A percentile compares a stretch with the other conserved stretches of the same genome.
Evolutionary conservation across 2,888 invertebrate species (phyloP).

Genomic region (Acanthopleura granulata): DNA sequence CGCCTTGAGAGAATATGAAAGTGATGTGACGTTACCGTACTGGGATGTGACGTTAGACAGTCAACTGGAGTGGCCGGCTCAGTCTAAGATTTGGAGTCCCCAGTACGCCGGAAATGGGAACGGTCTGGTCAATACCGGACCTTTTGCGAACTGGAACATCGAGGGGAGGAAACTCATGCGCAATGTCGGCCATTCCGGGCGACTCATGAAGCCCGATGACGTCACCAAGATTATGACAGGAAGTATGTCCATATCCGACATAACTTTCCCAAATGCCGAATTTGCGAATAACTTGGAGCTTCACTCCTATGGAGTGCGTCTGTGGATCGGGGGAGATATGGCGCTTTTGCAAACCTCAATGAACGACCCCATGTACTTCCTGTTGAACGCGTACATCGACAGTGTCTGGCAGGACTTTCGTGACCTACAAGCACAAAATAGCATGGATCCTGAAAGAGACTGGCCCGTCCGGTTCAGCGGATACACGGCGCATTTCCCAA

Average conservation of each 20-base stretch:
- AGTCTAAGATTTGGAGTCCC: constrained; percentile 49
- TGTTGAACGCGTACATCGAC: constrained; percentile 51
- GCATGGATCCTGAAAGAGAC: neutral
- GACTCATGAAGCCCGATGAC: constrained; percentile 39
- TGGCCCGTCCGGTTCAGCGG: constrained; percentile 17
- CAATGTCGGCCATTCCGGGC: constrained; percentile 28
- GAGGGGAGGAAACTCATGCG: constrained; percentile 36
- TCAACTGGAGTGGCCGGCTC: constrained; percentile 39
- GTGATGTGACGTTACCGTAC: constrained; percentile 52
- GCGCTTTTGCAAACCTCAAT: constrained; percentile 49
- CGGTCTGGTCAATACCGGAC: constrained; percentile 49
- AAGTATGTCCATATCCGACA: constrained; percentile 23
- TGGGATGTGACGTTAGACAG: constrained; percentile 56
- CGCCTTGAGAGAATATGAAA: constrained; percentile 51
- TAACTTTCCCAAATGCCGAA: constrained; percentile 42
- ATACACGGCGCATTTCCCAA: constrained; percentile 25
- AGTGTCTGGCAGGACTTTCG: constrained; percentile 47
- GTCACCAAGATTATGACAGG: constrained; percentile 40
- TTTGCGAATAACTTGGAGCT: constrained; percentile 52
- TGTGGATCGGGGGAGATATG: constrained; percentile 56
- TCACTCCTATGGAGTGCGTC: constrained; percentile 52
- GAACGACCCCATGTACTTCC: constrained; percentile 53
- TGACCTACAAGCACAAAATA: neutral
- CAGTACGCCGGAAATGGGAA: constrained; percentile 48
- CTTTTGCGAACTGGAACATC: constrained; percentile 55